Evolutionary conservation across 2,113 vertebrate genomes (phyloP), one percentile per base, ranked within the genome.

Genomic region (Cromileptes altivelis): DNA sequence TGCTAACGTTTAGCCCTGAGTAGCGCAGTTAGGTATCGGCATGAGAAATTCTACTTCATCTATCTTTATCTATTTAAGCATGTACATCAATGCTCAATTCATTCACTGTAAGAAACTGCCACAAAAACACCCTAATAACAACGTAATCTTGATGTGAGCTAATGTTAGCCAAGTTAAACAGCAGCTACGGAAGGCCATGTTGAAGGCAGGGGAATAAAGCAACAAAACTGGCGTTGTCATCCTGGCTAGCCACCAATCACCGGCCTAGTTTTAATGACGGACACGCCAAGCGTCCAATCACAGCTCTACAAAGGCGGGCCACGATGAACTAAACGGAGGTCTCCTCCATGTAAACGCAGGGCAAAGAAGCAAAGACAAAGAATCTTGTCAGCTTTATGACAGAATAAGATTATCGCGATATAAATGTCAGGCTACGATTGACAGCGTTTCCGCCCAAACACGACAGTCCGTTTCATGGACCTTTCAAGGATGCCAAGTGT

Each of bases 321-420:
- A 78, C n/a, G 76, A 75, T 37, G 65, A 69, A 85, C 86, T 85
- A 90, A 89, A 93, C 89, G 90, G 90, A 91, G 89, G 85, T 84
- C 90, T 89, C 83, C 78, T 93, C 87, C 87, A 87, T 93, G 92
- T 92, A 91, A 93, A 93, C 91, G 91, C 92, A 94, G 80, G 87
- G 81, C 87, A 91, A 91, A 88, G 72, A 87, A 83, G 81, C 73
- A 88, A 80, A 86, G 84, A 89, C 87, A 94, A 95, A 94, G 91
- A 93, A 85, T 88, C 27, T 45, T 37, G 53, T 78, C 47, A 50
- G 75, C 17, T 60, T 27, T 56, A 15, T 27, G 45, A 27, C 45
- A 81, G 2, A 71, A 30, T 58, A n/a, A 18, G 0, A 67, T 21
- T 4, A 56, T n/a, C 4, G 0, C 33, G 0, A 18, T 50, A 33